Conservation (phyloP, 37 sponge, comb jelly and placozoan genomes). For the Beroe ovata region DNA sequence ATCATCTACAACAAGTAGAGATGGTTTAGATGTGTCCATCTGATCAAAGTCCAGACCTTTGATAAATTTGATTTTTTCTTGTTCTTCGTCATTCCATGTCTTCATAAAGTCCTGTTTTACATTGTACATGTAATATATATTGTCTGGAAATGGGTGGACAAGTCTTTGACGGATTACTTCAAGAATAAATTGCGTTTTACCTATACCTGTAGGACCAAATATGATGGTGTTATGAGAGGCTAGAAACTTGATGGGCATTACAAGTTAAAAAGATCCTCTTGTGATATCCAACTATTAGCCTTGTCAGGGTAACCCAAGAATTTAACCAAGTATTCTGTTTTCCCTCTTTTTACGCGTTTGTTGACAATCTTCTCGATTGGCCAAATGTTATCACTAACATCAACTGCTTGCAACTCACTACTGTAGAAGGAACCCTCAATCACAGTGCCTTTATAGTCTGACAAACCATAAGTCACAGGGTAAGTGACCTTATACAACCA, state of each 20-base stretch:
- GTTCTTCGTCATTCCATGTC: background rate
- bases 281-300: slow-evolving; percentile 24
- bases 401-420: background rate
- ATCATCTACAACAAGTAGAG: slow-evolving; percentile 35
- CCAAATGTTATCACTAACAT: background rate
- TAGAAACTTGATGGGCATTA: slow-evolving; percentile 41
- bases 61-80: background rate
- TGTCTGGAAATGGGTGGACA: background rate
- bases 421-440: background rate
- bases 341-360: background rate
- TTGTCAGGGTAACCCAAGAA: slow-evolving; percentile 2
- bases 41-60: slow-evolving; percentile 13
- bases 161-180: slow-evolving; percentile 17
- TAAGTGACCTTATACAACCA: slow-evolving; percentile 20
- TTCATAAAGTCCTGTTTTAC: slow-evolving; percentile 23
- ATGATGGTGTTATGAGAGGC: slow-evolving; percentile 5
- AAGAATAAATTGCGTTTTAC: slow-evolving; percentile 24
- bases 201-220: slow-evolving; percentile 11
- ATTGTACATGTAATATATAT: slow-evolving; percentile 19
- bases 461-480: slow-evolving; percentile 12
- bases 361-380: slow-evolving; percentile 3
- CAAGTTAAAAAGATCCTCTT: background rate
- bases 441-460: slow-evolving; percentile 10
- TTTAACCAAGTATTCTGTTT: background rate
- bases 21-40: slow-evolving; percentile 12